phyloP scores from a whole-genome alignment of 2,113 vertebrate genomes.

The Catharus bicknelli region DNA sequence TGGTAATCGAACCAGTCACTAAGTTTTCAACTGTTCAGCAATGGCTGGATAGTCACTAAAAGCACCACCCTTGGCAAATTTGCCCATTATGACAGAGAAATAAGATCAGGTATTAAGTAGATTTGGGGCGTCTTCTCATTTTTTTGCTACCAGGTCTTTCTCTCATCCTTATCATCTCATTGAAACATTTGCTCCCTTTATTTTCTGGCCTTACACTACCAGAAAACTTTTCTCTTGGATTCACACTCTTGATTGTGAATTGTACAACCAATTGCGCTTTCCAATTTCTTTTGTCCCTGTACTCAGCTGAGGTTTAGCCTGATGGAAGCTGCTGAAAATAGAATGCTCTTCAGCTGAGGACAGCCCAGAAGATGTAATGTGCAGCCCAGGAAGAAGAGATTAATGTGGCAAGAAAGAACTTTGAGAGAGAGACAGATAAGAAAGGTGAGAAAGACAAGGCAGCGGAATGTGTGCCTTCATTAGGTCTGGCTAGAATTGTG shows the following conservation, averaged over 20 bases:
- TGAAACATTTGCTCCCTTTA: not conserved
- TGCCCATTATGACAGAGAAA: not conserved
- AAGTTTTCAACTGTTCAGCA: not conserved
- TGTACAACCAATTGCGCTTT: not conserved
- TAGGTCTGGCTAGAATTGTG: not conserved
- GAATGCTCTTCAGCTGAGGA: not conserved
- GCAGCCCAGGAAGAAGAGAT: not conserved
- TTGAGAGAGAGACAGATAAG: not conserved
- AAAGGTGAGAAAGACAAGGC: not conserved
- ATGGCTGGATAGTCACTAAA: not conserved
- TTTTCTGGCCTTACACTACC: not conserved
- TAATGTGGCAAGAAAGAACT: not conserved
- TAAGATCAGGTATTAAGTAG: not conserved
- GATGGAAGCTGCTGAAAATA: not conserved
- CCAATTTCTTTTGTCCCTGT: not conserved
- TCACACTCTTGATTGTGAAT: not conserved
- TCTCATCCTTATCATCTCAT: not conserved
- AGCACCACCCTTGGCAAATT: not conserved
- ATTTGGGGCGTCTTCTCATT: not conserved
- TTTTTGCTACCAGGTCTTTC: not conserved
- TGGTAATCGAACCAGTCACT: not conserved
- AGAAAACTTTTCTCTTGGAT: not conserved
- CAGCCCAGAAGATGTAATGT: not conserved
- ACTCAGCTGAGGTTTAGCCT: not conserved
- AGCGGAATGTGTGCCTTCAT: not conserved